These are phyloP conservation scores for Pampus argenteus DNA, from an alignment of 2,797 vertebrate genomes.

Conservation along the genomic window DNA sequence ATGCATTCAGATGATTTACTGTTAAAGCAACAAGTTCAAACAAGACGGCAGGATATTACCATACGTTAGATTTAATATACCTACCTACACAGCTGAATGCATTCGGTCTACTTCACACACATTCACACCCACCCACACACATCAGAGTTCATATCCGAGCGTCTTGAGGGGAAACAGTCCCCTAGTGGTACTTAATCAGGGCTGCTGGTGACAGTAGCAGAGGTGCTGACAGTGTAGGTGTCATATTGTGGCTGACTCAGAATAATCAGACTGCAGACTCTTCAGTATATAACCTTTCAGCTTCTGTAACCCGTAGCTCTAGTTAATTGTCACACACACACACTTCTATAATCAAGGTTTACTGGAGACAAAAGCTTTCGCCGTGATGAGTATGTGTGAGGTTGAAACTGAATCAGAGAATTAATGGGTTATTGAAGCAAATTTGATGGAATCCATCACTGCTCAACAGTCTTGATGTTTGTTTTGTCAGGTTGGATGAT, in stretches of 20 bases:
- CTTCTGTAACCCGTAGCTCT: background rate
- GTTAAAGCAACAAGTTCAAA: background rate
- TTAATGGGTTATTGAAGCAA: background rate
- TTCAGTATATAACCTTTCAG: background rate
- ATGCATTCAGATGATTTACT: conserved; percentile 28
- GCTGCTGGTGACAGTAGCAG: background rate
- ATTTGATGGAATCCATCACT: no score
- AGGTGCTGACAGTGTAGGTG: conserved; percentile 20
- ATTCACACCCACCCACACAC: conserved; percentile 12
- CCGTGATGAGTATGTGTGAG: background rate
- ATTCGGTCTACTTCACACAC: background rate
- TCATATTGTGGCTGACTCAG: background rate
- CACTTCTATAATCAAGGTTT: background rate
- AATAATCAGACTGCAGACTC: conserved; percentile 1
- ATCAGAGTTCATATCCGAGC: background rate
- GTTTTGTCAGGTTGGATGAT: background rate
- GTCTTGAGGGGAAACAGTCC: background rate
- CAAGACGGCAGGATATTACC: background rate
- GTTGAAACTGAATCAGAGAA: background rate
- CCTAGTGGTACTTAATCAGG: background rate
- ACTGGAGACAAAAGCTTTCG: background rate
- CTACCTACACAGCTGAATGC: background rate
- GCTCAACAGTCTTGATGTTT: background rate
- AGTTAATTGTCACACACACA: background rate
- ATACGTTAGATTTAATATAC: background rate